phyloP scores from a whole-genome alignment of 2,797 vertebrate genomes.

The Peromyscus nudipes region DNA sequence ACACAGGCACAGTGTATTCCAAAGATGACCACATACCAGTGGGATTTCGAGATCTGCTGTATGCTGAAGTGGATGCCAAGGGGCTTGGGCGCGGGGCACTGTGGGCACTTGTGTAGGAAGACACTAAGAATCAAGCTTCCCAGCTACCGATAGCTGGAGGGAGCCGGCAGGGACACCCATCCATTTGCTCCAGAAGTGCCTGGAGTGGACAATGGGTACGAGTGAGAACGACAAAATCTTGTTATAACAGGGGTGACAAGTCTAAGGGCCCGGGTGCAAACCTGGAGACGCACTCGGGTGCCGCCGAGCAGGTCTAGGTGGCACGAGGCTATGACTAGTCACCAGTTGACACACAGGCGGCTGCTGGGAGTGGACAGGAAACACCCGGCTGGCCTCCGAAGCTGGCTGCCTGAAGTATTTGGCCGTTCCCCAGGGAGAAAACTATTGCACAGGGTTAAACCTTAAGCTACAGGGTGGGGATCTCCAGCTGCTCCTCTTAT shows the following conservation, averaged over 20 bases:
- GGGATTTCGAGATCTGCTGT: not conserved
- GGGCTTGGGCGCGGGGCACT: rapidly evolving
- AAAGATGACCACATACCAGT: not conserved
- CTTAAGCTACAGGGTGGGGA: not conserved
- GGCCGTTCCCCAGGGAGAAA: not conserved
- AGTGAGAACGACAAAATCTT: not conserved
- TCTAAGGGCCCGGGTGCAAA: not conserved
- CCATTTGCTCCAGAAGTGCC: not conserved
- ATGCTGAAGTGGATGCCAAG: not conserved
- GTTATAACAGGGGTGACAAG: not conserved
- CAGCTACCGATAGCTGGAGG: not conserved
- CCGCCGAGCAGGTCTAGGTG: not conserved
- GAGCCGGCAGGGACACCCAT: not conserved
- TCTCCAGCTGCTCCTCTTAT: not conserved
- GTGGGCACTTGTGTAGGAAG: not conserved
- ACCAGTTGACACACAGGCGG: not conserved
- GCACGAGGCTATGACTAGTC: not conserved
- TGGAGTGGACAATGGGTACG: not conserved
- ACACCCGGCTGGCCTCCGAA: not conserved
- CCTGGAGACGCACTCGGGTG: not conserved
- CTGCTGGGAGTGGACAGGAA: not conserved
- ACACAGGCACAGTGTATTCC: not conserved
- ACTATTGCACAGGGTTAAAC: not conserved
- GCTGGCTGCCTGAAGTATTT: not conserved
- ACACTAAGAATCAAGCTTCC: not conserved